phyloP scores from a whole-genome alignment of 2,888 invertebrate species.

The Synergus japonicus region DNA sequence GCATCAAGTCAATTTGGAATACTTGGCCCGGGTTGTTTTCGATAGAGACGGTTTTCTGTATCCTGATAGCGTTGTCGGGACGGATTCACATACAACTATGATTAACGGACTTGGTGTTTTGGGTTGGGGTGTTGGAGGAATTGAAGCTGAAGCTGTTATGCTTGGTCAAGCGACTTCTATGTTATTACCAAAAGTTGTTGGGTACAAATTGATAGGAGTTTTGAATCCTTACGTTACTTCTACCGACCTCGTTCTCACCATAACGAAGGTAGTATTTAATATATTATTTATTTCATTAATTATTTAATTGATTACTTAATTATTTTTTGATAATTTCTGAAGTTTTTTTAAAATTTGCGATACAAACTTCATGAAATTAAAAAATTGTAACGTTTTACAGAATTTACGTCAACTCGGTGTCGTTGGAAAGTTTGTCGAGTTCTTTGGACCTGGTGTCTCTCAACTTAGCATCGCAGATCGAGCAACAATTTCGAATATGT shows the following conservation, averaged over 20 bases:
- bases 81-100: conserved; percentile 99
- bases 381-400: conserved; percentile 42
- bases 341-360: neutral
- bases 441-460: conserved; percentile 95
- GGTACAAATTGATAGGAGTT: conserved; percentile 91
- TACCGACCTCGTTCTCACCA: conserved; percentile 97
- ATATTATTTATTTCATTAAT: conserved; percentile 21
- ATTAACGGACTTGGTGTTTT: conserved; percentile 97
- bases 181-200: conserved; percentile 97
- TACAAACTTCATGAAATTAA: neutral
- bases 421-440: conserved; percentile 99
- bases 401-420: conserved; percentile 90
- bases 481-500: conserved; percentile 99
- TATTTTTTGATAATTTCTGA: conserved; percentile 8
- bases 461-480: conserved; percentile 96
- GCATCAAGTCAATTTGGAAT: conserved; percentile 98
- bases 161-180: conserved; percentile 98
- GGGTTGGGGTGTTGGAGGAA: conserved; percentile 98
- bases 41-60: conserved; percentile 83
- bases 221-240: conserved; percentile 92
- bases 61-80: conserved; percentile 96
- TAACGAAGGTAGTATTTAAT: conserved; percentile 88
- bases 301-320: conserved; percentile 8
- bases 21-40: conserved; percentile 94
- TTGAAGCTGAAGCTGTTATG: conserved; percentile 99